Percentiles rank a stretch among this genome's conserved stretches.
phyloP scores from a whole-genome alignment of 2,888 invertebrate genomes.

The Salticus scenicus region DNA sequence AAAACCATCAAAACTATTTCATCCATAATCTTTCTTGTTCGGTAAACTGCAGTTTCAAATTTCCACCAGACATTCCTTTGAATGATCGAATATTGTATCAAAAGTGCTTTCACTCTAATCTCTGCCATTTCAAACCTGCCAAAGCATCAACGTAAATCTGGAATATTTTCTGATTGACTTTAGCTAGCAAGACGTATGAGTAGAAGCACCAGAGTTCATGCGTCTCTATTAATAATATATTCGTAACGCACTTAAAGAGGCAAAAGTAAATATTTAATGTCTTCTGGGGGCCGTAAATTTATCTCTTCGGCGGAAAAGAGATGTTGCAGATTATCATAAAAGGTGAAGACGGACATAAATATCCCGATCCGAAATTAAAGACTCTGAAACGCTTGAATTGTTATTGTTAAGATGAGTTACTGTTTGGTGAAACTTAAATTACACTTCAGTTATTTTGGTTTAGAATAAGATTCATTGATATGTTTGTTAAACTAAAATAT shows the following conservation, averaged over 20 bases:
- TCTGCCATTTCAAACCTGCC: not conserved
- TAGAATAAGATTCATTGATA: no score
- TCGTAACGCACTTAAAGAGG: not conserved
- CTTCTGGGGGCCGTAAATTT: not conserved
- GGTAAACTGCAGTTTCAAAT: not conserved
- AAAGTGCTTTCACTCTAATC: not conserved
- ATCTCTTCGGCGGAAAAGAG: not conserved
- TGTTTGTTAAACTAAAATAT: no score
- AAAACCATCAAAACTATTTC: no score
- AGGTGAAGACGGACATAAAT: not conserved
- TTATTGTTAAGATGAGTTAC: not conserved
- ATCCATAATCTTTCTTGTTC: not conserved
- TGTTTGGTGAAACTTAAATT: no score
- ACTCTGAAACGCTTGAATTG: not conserved
- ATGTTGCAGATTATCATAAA: not conserved
- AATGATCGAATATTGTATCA: not conserved
- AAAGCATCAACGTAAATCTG: not conserved
- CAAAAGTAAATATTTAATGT: slow-evolving; percentile 5
- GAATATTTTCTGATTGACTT: slow-evolving; percentile 10
- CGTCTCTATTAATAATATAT: not conserved
- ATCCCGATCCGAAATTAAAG: not conserved
- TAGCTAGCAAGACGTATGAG: not conserved
- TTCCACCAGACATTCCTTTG: not conserved
- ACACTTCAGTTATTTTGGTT: no score
- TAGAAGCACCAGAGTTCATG: not conserved